A percentile compares a stretch with the other conserved stretches of the same genome.
Conservation (phyloP, 2,113 vertebrate species). For the Narcine bancroftii region DNA sequence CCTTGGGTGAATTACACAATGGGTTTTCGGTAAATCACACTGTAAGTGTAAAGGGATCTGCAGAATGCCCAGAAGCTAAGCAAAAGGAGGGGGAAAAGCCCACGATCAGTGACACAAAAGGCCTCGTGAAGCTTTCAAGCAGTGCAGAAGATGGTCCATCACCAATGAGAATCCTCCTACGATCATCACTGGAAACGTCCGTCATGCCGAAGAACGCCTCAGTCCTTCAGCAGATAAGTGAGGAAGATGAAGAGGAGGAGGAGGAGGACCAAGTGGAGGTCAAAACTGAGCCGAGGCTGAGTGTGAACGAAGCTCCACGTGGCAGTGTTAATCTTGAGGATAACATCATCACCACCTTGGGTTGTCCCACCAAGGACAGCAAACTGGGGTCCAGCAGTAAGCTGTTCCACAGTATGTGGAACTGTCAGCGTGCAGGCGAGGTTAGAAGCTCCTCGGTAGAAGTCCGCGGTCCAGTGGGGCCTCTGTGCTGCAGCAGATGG, state of each 20-base stretch:
- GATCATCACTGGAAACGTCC: conserved; percentile 46
- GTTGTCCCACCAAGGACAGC: neutral
- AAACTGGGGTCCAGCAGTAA: neutral
- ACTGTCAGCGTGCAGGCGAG: neutral
- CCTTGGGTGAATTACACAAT: conserved; percentile 11
- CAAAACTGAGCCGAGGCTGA: neutral
- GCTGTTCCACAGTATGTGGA: neutral
- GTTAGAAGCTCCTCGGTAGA: neutral
- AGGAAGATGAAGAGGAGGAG: conserved; percentile 73
- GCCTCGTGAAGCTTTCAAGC: neutral
- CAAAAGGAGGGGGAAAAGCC: conserved; percentile 6
- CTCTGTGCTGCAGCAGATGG: conserved; percentile 8
- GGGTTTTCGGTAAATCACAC: conserved; percentile 3
- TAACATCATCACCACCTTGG: neutral
- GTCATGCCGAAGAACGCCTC: conserved; percentile 57
- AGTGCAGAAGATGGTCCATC: neutral
- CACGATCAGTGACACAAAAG: neutral
- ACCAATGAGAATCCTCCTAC: conserved; percentile 42
- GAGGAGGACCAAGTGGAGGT: conserved; percentile 56
- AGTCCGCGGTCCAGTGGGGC: neutral
- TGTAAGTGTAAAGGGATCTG: conserved; percentile 30
- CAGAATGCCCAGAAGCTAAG: conserved; percentile 35
- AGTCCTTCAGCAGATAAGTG: conserved; percentile 71
- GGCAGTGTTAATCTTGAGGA: conserved; percentile 41
- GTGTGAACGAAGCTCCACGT: too few relatives aligned